These are phyloP conservation scores for Drosophila fulvimacula DNA, from an alignment of 2,888 invertebrate genomes.

Conservation along the genomic window DNA sequence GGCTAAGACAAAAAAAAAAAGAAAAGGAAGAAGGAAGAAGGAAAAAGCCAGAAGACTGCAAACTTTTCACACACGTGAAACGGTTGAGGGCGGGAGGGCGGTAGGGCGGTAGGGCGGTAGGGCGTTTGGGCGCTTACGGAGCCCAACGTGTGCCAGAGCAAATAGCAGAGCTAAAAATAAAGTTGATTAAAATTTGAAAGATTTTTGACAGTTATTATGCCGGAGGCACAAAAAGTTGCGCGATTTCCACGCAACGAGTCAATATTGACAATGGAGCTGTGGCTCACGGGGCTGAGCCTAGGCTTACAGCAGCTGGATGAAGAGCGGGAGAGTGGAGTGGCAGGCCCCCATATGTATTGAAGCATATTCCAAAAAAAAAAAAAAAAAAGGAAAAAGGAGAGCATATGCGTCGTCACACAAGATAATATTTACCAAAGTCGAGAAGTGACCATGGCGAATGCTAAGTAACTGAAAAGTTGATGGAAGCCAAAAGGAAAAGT, in stretches of 20 bases:
- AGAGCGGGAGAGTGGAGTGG: no score
- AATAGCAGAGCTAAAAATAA: conserved; percentile 66
- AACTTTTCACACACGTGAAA: conserved; percentile 44
- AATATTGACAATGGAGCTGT: conserved; percentile 68
- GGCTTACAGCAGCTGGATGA: background rate
- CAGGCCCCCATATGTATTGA: background rate
- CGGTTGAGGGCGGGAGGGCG: background rate
- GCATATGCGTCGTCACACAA: background rate
- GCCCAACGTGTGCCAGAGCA: conserved; percentile 46
- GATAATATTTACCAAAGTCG: background rate
- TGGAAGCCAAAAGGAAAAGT: background rate
- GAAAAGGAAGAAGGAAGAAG: background rate
- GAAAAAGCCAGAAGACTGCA: conserved; percentile 38
- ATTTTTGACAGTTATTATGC: conserved; percentile 80
- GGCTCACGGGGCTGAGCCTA: conserved; percentile 3
- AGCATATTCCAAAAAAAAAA: no score
- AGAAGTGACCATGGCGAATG: conserved; percentile 1
- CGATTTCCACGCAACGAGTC: conserved; percentile 66
- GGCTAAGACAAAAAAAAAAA: conserved; percentile 57
- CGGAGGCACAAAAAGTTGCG: conserved; percentile 60
- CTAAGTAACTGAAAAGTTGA: conserved; percentile 1
- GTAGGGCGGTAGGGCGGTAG: no score
- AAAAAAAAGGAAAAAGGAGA: background rate
- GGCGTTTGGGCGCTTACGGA: no score
- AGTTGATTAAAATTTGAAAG: conserved; percentile 80